phyloP scores from a whole-genome alignment of 2,113 vertebrate species.

The Scartelaos histophorus region DNA sequence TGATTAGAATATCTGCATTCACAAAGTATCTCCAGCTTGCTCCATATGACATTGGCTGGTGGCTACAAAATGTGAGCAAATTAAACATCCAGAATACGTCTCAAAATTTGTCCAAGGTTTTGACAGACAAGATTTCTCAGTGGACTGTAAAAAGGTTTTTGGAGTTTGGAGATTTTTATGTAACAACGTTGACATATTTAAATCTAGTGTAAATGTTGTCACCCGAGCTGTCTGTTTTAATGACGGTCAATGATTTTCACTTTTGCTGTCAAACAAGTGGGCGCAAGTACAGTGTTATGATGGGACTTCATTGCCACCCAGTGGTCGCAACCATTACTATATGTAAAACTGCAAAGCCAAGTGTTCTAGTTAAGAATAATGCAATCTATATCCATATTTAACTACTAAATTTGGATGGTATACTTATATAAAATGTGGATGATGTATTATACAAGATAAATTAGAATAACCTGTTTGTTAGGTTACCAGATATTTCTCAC shows the following conservation, averaged over 20 bases:
- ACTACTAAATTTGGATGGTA: neutral
- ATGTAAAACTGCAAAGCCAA: neutral
- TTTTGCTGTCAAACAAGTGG: neutral
- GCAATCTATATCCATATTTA: neutral
- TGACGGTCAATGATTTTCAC: neutral
- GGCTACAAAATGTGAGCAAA: neutral
- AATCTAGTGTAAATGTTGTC: conserved; percentile 5
- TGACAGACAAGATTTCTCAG: conserved; percentile 5
- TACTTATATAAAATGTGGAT: neutral
- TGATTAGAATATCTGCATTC: neutral
- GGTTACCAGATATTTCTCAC: no score
- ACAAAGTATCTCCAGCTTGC: neutral
- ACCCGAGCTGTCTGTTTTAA: conserved; percentile 7
- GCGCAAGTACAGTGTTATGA: neutral
- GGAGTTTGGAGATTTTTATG: neutral
- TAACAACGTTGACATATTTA: conserved; percentile 5
- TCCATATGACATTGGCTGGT: neutral
- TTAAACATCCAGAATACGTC: neutral
- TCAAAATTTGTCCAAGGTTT: neutral
- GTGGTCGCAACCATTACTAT: conserved; percentile 41
- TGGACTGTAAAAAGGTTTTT: conserved; percentile 5
- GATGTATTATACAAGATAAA: no score
- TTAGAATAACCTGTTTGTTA: no score
- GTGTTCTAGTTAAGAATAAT: neutral
- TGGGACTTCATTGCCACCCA: conserved; percentile 56